Base-by-base conservation (phyloP, 2,113 vertebrate species). In the Dipodomys stephensi region DNA sequence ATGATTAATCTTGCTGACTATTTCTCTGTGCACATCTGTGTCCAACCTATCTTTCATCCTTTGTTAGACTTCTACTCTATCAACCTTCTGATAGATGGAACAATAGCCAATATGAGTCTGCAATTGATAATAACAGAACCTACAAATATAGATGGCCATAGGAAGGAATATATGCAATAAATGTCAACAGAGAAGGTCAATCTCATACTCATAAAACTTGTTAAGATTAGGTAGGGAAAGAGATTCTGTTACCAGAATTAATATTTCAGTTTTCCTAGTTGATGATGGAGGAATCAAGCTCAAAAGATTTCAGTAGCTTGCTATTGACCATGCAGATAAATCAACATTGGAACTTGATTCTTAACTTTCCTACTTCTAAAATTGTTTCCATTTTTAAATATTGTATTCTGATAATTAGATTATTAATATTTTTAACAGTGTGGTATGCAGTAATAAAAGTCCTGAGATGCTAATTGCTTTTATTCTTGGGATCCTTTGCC, bases 41-140 rank as follows among this genome's bases (percentile, higher is more conserved):
- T 57, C 32, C 32, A 83, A 72, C 72, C 46, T 84, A 9, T 87
- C 60, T 88, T 86, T 91, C 49, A 81, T 81, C 67, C 53, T 95
- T 80, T 71, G 87, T 92, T 94, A 94, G 91, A 80, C 53, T 57
- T 57, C 44, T 49, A 57, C 53, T 22, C 79, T 72, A 77, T 73
- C 25, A 46, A 44, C 74, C 69, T 94, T 35, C 68, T 76, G 62
- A 76, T 25, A 46, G 71, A 79, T 71, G 65, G 39, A 77, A 83
- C 25, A 49, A 39, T 88, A n/a, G 85, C 65, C 91, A 83, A 76
- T 53, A 80, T 5, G 18, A 7, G 3, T 23, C 73, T 12, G 32
- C 39, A 57, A 11, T 57, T 57, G 53, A 57, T 57, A 57, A 57
- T 57, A 57, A 65, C 7, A 73, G 35, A 88, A 84, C 57, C 46